Percentiles rank a stretch among this genome's conserved stretches.
Evolutionary conservation across 1,140 invertebrate species (phyloP).

Genomic region (Temnothorax longispinosus): DNA sequence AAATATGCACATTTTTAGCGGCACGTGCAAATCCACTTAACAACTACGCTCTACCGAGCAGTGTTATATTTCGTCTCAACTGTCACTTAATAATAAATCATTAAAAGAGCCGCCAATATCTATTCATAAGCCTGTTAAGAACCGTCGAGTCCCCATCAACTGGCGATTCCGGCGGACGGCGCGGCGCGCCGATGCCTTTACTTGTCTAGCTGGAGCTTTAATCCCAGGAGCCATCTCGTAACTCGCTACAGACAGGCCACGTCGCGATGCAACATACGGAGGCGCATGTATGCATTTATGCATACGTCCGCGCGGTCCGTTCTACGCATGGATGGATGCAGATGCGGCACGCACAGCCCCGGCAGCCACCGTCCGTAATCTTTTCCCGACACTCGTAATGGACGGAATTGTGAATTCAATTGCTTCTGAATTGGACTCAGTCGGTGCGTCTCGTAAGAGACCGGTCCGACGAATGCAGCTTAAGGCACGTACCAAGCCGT

Average conservation of each 20-base stretch:
- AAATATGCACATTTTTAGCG: not conserved
- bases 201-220: slow-evolving; percentile 6
- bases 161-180: not conserved
- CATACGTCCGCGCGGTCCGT: slow-evolving; percentile 53
- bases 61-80: slow-evolving; percentile 6
- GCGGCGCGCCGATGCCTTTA: slow-evolving; percentile 23
- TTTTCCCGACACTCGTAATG: slow-evolving; percentile 84
- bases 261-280: slow-evolving; percentile 64
- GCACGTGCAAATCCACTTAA: slow-evolving; percentile 35
- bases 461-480: slow-evolving; percentile 66
- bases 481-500: slow-evolving; percentile 67
- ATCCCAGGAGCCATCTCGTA: slow-evolving; percentile 18
- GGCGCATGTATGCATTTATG: slow-evolving; percentile 63
- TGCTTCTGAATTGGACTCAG: slow-evolving; percentile 80
- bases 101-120: slow-evolving; percentile 53
- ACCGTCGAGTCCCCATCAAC: slow-evolving; percentile 10
- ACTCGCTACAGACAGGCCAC: slow-evolving; percentile 3
- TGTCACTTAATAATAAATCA: slow-evolving; percentile 28
- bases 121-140: slow-evolving; percentile 44
- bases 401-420: slow-evolving; percentile 85
- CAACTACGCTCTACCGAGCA: not conserved
- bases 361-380: slow-evolving; percentile 78
- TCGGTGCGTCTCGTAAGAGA: slow-evolving; percentile 61
- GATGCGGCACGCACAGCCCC: slow-evolving; percentile 81
- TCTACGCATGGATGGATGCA: slow-evolving; percentile 79